Conservation (phyloP, 2,797 vertebrate genomes). For the Esox lucius region DNA sequence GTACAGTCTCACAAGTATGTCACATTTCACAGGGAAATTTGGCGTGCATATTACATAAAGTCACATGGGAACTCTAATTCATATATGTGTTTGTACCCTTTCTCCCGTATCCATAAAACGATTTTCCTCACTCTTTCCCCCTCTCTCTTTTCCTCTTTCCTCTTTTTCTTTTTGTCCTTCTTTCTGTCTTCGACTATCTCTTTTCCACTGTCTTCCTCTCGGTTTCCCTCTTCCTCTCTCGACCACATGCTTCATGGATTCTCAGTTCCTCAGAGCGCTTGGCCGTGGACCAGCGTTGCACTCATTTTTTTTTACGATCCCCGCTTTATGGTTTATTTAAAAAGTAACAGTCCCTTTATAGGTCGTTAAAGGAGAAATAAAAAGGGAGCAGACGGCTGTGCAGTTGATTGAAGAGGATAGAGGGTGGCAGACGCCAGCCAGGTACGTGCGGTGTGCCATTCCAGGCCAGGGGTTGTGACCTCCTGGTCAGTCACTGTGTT, state of each 20-base stretch:
- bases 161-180: too few species aligned
- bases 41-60: too few species aligned
- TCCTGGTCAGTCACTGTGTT: neutral
- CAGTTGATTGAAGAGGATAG: constrained; percentile 51
- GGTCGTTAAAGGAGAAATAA: constrained; percentile 77
- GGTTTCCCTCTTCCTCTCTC: constrained; percentile 44
- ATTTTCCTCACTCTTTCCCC: too few species aligned
- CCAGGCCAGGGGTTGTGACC: constrained; percentile 12
- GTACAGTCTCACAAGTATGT: too few species aligned
- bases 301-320: constrained; percentile 71
- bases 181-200: too few species aligned
- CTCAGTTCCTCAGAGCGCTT: constrained; percentile 64
- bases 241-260: constrained; percentile 58
- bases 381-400: constrained; percentile 68
- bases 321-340: constrained; percentile 82
- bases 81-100: too few species aligned
- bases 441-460: constrained; percentile 39
- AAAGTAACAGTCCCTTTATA: constrained; percentile 81
- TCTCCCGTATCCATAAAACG: too few species aligned
- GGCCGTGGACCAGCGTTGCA: constrained; percentile 70
- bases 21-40: too few species aligned
- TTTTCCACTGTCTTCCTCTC: neutral
- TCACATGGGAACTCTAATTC: too few species aligned
- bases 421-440: constrained; percentile 63
- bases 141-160: too few species aligned